Evolutionary conservation across 2,797 vertebrate genomes (phyloP).

Genomic region (Luscinia luscinia): DNA sequence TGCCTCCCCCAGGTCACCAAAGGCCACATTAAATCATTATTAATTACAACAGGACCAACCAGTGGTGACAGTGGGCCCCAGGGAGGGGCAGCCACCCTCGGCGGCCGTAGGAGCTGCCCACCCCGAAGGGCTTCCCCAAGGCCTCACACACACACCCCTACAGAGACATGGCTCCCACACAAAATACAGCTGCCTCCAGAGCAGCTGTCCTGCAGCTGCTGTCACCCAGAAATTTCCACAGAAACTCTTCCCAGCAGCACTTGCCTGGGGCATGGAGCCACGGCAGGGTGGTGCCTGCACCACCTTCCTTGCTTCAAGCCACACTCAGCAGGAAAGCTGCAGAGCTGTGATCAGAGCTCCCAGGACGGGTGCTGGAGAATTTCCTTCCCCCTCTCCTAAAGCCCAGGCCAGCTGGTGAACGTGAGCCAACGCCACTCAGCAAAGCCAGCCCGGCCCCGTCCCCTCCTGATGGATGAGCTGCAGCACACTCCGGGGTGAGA

Average conservation of each 20-base stretch:
- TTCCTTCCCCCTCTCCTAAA: neutral
- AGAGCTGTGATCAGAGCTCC: neutral
- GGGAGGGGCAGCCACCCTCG: rapidly evolving
- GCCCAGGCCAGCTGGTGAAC: rapidly evolving
- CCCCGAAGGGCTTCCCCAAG: neutral
- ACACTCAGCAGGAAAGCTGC: neutral
- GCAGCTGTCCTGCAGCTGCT: constrained; percentile 1
- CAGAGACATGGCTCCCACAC: neutral
- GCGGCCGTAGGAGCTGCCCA: neutral
- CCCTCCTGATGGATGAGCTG: constrained; percentile 45
- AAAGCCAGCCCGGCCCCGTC: neutral
- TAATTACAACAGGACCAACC: neutral
- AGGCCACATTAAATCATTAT: neutral
- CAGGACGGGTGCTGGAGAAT: neutral
- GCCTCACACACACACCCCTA: neutral
- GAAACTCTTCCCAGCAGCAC: neutral
- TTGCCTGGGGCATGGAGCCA: neutral
- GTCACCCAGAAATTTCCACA: neutral
- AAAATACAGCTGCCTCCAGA: neutral
- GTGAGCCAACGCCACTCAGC: neutral
- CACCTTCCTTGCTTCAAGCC: neutral
- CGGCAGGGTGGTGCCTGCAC: neutral
- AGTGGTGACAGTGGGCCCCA: rapidly evolving
- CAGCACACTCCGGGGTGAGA: constrained; percentile 24
- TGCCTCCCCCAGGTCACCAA: neutral